Percentiles rank a stretch among this genome's conserved stretches.
These are phyloP conservation scores for Hypomecis punctinalis DNA, from an alignment of 2,888 invertebrate genomes.

Conservation along the genomic window DNA sequence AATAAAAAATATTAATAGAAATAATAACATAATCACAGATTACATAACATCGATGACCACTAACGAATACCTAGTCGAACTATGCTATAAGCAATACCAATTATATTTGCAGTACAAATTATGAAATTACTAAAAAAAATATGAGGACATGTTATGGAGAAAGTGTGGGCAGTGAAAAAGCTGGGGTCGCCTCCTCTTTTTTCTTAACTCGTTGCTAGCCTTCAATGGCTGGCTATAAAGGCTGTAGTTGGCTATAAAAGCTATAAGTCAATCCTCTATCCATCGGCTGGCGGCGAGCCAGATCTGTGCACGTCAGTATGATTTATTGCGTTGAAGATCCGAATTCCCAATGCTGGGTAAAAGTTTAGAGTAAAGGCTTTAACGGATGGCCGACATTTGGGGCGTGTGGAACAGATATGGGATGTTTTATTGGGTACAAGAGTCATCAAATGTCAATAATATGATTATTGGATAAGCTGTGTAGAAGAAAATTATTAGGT, in stretches of 20 bases:
- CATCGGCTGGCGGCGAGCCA: conserved; percentile 40
- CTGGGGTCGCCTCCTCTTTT: not conserved
- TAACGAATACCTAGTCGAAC: too few species aligned
- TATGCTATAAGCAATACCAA: too few species aligned
- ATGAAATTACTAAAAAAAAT: not conserved
- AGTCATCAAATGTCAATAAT: not conserved
- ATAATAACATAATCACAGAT: too few species aligned
- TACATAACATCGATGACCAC: too few species aligned
- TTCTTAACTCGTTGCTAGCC: not conserved
- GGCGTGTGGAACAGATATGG: not conserved
- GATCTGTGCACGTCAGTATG: conserved; percentile 45
- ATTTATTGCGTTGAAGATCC: conserved; percentile 42
- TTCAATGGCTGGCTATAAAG: not conserved
- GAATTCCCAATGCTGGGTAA: conserved; percentile 34
- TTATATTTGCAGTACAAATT: too few species aligned
- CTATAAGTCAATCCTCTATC: conserved; percentile 44
- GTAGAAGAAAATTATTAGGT: not conserved
- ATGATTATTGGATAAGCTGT: not conserved
- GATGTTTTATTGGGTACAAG: not conserved
- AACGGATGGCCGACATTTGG: conserved; percentile 9
- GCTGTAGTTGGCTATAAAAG: conserved; percentile 18
- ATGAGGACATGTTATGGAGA: not conserved
- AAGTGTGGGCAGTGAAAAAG: not conserved
- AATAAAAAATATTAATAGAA: too few species aligned
- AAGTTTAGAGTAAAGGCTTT: conserved; percentile 31